Conservation (phyloP, 2,797 vertebrate species). For the Pseudochaenichthys georgianus region DNA sequence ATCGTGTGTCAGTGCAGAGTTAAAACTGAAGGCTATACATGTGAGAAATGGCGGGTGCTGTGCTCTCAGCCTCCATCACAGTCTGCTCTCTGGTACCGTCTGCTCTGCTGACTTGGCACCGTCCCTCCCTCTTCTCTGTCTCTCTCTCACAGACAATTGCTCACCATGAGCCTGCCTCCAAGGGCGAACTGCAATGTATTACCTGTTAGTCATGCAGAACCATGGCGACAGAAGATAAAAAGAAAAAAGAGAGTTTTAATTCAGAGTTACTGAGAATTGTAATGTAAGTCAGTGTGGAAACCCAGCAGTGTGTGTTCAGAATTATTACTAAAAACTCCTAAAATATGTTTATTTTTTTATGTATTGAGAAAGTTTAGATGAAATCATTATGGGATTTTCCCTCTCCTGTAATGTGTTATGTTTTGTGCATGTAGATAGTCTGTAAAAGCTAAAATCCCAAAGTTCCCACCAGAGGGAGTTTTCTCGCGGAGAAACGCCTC, state of each 20-base stretch:
- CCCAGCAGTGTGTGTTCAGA: slow-evolving; percentile 1
- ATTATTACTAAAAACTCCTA: neutral
- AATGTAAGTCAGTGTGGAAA: slow-evolving; percentile 47
- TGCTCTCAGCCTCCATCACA: slow-evolving; percentile 55
- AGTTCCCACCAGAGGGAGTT: too few species aligned
- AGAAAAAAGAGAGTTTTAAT: slow-evolving; percentile 54
- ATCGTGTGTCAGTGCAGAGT: slow-evolving; percentile 15
- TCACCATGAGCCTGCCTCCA: slow-evolving; percentile 55
- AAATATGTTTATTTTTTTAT: too few species aligned
- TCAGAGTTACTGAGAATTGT: slow-evolving; percentile 51
- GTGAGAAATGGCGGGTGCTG: slow-evolving; percentile 14
- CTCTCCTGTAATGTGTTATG: too few species aligned
- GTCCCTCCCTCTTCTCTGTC: slow-evolving; percentile 32
- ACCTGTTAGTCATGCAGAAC: slow-evolving; percentile 71
- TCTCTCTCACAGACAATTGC: slow-evolving; percentile 43
- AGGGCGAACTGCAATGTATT: slow-evolving; percentile 74
- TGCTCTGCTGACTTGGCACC: slow-evolving; percentile 77
- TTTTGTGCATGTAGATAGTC: too few species aligned
- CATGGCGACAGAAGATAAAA: slow-evolving; percentile 43
- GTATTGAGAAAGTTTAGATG: too few species aligned
- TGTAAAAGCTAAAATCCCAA: too few species aligned
- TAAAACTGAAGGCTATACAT: slow-evolving; percentile 8
- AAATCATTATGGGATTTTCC: too few species aligned
- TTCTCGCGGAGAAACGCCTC: too few species aligned
- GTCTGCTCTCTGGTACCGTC: slow-evolving; percentile 44